phyloP scores from a whole-genome alignment of 2,888 invertebrate species.

The Morpho achilles region DNA sequence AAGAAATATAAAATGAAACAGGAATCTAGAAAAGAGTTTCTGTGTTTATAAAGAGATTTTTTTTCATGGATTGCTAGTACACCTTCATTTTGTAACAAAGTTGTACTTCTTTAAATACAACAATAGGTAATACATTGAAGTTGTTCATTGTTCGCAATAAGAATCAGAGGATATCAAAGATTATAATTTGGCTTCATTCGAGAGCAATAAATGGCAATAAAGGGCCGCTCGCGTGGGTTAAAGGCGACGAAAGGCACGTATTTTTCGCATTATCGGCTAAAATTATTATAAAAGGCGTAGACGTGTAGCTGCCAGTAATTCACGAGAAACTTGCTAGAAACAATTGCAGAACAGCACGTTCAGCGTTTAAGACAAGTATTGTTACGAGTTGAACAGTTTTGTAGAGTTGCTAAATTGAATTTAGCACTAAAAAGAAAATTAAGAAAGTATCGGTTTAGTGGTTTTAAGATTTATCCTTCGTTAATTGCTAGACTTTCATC shows the following conservation, averaged over 20 bases:
- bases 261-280: constrained; percentile 75
- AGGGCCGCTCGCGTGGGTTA: constrained; percentile 61
- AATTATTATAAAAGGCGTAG: constrained; percentile 72
- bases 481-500: no score
- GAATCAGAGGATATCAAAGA: constrained; percentile 49
- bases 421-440: background rate
- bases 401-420: background rate
- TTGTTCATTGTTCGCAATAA: constrained; percentile 34
- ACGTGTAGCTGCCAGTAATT: constrained; percentile 60
- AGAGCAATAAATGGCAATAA: constrained; percentile 64
- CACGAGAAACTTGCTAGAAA: constrained; percentile 34
- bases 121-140: constrained; percentile 15
- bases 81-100: no score
- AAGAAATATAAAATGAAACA: no score
- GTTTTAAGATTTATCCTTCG: no score
- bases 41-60: no score
- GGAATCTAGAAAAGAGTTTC: no score
- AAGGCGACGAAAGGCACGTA: constrained; percentile 66
- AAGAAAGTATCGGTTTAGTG: no score
- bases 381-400: constrained; percentile 3
- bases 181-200: constrained; percentile 64
- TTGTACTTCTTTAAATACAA: background rate
- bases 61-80: no score
- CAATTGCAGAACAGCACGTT: constrained; percentile 38
- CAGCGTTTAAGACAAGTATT: constrained; percentile 34